Conservation (phyloP, 2,113 vertebrate species). For the Muscicapa adusta region DNA sequence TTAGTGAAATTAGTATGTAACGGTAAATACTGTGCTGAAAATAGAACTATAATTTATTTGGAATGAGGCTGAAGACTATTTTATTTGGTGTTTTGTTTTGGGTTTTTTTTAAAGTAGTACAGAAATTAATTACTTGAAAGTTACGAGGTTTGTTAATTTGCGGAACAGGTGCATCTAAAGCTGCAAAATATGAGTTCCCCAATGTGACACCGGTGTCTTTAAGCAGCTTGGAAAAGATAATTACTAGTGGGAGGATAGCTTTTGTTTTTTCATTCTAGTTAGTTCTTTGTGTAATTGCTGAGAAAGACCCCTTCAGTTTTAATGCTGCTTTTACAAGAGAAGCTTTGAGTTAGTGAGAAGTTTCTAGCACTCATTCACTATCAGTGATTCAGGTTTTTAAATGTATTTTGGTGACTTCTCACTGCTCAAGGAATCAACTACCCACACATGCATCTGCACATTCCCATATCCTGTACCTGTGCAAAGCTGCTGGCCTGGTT, state of each 20-base stretch:
- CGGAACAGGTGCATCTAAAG: background rate
- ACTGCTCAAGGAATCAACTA: background rate
- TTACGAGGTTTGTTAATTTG: background rate
- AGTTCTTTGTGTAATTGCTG: background rate
- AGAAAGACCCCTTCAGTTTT: background rate
- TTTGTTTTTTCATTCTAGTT: background rate
- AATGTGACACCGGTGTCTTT: background rate
- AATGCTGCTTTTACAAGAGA: background rate
- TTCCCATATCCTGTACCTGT: background rate
- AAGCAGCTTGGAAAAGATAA: background rate
- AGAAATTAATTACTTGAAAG: background rate
- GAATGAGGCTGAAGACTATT: background rate
- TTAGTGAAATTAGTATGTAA: background rate
- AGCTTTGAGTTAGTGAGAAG: background rate
- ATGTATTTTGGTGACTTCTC: background rate
- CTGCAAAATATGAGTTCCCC: background rate
- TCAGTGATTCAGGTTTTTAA: background rate
- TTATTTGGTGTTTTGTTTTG: background rate
- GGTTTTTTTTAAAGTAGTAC: background rate
- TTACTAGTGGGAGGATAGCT: background rate
- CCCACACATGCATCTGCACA: background rate
- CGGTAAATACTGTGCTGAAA: conserved; percentile 7
- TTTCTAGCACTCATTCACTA: background rate
- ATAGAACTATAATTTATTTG: background rate
- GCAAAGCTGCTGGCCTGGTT: background rate